Conservation (phyloP, 1,140 invertebrate species). For the Leptoteleia sp. region DNA sequence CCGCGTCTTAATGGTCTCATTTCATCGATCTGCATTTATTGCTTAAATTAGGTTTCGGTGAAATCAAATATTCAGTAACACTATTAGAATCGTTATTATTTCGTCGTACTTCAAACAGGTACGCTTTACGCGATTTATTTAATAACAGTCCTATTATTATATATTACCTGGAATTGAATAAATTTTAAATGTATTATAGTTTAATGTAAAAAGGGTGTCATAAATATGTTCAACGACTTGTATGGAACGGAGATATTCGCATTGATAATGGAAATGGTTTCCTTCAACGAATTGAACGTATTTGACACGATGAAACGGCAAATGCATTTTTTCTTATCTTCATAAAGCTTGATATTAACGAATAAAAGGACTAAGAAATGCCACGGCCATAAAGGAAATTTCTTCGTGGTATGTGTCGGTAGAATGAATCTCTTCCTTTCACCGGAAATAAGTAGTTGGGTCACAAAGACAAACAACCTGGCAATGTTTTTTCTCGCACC, state of each 20-base stretch:
- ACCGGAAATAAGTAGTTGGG: conserved; percentile 47
- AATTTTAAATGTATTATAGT: background rate
- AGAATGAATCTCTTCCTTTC: conserved; percentile 38
- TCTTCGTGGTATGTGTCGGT: conserved; percentile 4
- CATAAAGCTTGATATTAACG: conserved; percentile 2
- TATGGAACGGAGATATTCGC: no score
- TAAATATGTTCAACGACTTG: no score
- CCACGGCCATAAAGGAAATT: conserved; percentile 26
- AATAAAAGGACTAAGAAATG: conserved; percentile 14
- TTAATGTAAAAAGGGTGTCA: conserved; percentile 10
- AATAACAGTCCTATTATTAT: no score
- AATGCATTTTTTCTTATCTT: background rate
- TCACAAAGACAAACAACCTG: conserved; percentile 34
- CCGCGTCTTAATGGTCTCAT: conserved; percentile 37
- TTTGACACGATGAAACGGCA: conserved; percentile 12
- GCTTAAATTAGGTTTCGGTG: conserved; percentile 22
- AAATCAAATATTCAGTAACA: conserved; percentile 32
- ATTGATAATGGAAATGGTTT: no score
- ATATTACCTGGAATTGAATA: no score
- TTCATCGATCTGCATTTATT: conserved; percentile 50
- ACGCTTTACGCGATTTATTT: no score
- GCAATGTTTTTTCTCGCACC: conserved; percentile 15
- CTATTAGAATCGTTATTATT: conserved; percentile 29
- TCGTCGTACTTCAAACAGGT: conserved; percentile 1
- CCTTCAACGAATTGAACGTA: conserved; percentile 1